These are phyloP conservation scores for Tenualosa ilisha DNA, from an alignment of 2,797 vertebrate species.

Conservation along the genomic window DNA sequence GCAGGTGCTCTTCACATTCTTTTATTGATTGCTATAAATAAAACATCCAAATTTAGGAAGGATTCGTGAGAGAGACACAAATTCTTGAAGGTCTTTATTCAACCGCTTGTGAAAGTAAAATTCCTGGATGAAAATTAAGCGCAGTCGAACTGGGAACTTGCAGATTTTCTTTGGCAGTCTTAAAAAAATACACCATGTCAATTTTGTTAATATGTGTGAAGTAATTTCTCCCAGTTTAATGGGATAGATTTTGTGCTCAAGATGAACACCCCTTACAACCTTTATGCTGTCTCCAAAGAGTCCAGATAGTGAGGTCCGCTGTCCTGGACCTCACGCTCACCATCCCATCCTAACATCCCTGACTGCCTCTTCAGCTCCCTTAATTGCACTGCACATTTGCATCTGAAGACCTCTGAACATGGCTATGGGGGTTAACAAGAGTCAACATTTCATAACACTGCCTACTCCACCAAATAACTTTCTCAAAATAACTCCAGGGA, in stretches of 20 bases:
- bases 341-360: not conserved
- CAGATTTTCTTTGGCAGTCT: not conserved
- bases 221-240: not conserved
- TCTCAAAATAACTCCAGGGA: not conserved
- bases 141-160: not conserved
- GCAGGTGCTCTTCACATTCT: not conserved
- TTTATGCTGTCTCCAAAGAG: not conserved
- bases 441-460: not conserved
- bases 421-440: not conserved
- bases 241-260: not conserved
- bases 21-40: not conserved
- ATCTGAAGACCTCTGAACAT: not conserved
- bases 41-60: not conserved
- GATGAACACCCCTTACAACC: not conserved
- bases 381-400: not conserved
- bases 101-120: no score
- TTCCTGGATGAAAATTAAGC: not conserved
- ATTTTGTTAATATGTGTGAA: not conserved
- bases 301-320: not conserved
- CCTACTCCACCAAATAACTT: not conserved
- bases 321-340: not conserved
- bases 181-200: not conserved
- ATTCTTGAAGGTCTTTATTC: no score
- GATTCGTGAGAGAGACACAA: not conserved
- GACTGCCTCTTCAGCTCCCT: not conserved